Conservation (phyloP, 92 coral and sea anemone genomes). For the Porites evermanni region DNA sequence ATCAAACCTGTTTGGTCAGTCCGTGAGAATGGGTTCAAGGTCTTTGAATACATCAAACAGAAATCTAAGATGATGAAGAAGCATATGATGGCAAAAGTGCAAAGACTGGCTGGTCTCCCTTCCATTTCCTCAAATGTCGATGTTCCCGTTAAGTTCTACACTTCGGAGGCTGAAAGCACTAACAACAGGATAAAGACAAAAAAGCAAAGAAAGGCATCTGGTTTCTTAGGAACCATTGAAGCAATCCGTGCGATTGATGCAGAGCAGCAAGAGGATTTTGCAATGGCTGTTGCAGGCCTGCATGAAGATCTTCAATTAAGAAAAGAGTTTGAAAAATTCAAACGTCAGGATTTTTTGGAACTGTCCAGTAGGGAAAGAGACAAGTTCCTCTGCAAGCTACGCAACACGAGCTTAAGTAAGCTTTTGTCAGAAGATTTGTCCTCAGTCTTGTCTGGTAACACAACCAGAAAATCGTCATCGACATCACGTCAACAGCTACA, state of each 20-base stretch:
- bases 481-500: not conserved
- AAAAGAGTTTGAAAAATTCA: conserved; percentile 30
- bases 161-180: conserved; percentile 38
- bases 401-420: conserved; percentile 4
- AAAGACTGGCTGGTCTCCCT: conserved; percentile 30
- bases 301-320: conserved; percentile 33
- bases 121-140: conserved; percentile 32
- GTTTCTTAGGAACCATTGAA: conserved; percentile 54
- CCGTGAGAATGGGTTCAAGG: conserved; percentile 15
- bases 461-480: not conserved
- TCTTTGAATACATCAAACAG: conserved; percentile 13
- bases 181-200: conserved; percentile 39
- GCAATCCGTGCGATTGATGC: conserved; percentile 44
- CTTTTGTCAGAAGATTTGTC: conserved; percentile 32
- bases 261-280: conserved; percentile 44
- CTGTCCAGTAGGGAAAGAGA: conserved; percentile 26
- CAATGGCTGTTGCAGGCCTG: conserved; percentile 45
- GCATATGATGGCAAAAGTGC: conserved; percentile 47
- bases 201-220: conserved; percentile 47
- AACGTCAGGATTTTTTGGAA: conserved; percentile 43
- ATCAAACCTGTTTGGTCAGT: conserved; percentile 13
- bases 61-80: conserved; percentile 47
- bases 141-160: conserved; percentile 36
- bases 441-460: conserved; percentile 16
- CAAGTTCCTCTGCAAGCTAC: conserved; percentile 25